Base-by-base conservation (phyloP, 2,888 invertebrate species). In the Euplexia lucipara region DNA sequence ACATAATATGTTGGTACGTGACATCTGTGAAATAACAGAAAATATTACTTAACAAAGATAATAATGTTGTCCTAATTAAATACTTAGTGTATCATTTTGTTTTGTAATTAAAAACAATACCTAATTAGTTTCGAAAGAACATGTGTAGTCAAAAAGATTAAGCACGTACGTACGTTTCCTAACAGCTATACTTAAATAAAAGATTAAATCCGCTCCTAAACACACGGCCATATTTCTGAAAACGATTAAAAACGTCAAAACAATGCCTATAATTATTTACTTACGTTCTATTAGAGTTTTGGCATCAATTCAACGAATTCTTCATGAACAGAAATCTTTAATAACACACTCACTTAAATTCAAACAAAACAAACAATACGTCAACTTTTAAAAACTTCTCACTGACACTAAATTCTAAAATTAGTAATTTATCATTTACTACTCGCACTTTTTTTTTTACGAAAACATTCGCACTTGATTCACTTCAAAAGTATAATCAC, bases 281-380 rank as follows among this genome's bases (percentile, higher is more conserved):
- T 81, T 79, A 81, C 81, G 53, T 68, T 66, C 68, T 65, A 47
- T 61, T 62, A 18, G 57, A 70, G 59, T 66, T 67, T 73, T 82
- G 80, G 83, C 83, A 76, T 56, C 64, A 54, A 62, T 72, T 81
- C 79, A 81, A 83, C 70, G 59, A 83, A 83, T 85, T 83, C 67
- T 76, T 78, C 77, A 83, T 82, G 72, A 79, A 79, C 81, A 26
- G 42, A 52, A 64, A 71, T 74, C 48, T 68, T 26, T 57, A 59
- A 68, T 60, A 73, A 73, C 62, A 61, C 73, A 70, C 59, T 53
- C 83, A 83, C 78, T 73, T 57, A 7, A 56, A 58, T 57, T 68
- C 65, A 56, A 57, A 51, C n/a, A 49, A 60, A 67, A 67, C 65
- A 68, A 67, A 58, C 52, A 72, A 70, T 69, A 26, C 54, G 66